Evolutionary conservation across 2,113 vertebrate species (phyloP).

Genomic region (Pelmatolapia mariae): DNA sequence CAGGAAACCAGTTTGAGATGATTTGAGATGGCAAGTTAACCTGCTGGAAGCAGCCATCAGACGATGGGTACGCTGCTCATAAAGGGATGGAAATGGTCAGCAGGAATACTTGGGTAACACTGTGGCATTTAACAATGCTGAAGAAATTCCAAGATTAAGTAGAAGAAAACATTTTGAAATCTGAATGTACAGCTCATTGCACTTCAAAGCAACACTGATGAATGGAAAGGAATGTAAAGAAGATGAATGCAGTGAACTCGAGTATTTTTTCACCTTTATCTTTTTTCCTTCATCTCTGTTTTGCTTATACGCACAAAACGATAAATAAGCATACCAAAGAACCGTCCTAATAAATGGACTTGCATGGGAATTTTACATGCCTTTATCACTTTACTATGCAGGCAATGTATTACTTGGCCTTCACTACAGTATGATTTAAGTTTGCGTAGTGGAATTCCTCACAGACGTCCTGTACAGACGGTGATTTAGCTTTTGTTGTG

Average conservation of each 20-base stretch:
- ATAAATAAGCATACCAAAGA: not conserved
- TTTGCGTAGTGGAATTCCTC: not conserved
- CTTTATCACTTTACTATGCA: not conserved
- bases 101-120: not conserved
- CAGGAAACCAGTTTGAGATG: not conserved
- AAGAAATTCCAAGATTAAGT: not conserved
- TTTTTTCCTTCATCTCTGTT: not conserved
- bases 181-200: not conserved
- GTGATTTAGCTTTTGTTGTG: not conserved
- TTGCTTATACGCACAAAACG: not conserved
- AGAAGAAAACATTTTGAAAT: not conserved
- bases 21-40: not conserved
- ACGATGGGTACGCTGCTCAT: not conserved
- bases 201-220: not conserved
- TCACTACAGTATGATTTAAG: not conserved
- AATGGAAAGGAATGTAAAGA: not conserved
- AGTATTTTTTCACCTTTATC: not conserved
- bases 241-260: constrained; percentile 2
- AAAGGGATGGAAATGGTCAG: not conserved
- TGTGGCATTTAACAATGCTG: not conserved
- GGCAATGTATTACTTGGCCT: not conserved
- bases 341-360: not conserved
- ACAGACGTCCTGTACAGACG: not conserved
- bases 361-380: not conserved
- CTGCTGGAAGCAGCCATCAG: not conserved